Conservation (phyloP, 1,140 invertebrate genomes). For the Anoplolepis gracilipes region DNA sequence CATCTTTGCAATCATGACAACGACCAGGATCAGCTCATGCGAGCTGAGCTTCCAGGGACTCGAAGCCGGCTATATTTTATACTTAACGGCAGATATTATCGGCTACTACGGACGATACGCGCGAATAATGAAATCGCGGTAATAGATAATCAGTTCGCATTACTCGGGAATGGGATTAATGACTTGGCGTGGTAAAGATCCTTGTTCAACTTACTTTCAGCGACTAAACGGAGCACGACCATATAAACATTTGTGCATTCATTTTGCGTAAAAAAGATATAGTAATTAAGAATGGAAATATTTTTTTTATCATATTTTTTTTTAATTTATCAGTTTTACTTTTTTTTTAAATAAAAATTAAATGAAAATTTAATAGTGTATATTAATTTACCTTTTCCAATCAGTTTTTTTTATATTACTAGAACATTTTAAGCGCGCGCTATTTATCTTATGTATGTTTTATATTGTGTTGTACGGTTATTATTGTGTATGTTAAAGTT, state of each 20-base stretch:
- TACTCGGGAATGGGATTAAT: slow-evolving; percentile 40
- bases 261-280: neutral
- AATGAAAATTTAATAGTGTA: neutral
- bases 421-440: too few relatives aligned
- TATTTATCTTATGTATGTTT: too few relatives aligned
- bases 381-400: too few relatives aligned
- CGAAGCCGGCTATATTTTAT: neutral
- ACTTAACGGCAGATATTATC: slow-evolving; percentile 25
- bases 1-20: neutral
- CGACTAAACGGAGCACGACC: slow-evolving; percentile 34
- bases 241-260: slow-evolving; percentile 15
- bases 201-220: slow-evolving; percentile 36
- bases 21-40: neutral
- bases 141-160: slow-evolving; percentile 44
- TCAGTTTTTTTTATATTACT: too few relatives aligned
- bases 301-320: neutral
- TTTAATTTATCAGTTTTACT: neutral
- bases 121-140: slow-evolving; percentile 38
- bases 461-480: too few relatives aligned
- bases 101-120: slow-evolving; percentile 17
- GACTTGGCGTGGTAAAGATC: slow-evolving; percentile 5
- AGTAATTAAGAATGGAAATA: too few relatives aligned
- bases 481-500: too few relatives aligned
- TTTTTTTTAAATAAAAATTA: neutral
- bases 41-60: neutral